Evolutionary conservation across 1,140 invertebrate genomes (phyloP).

Genomic region (Gryon sp.): DNA sequence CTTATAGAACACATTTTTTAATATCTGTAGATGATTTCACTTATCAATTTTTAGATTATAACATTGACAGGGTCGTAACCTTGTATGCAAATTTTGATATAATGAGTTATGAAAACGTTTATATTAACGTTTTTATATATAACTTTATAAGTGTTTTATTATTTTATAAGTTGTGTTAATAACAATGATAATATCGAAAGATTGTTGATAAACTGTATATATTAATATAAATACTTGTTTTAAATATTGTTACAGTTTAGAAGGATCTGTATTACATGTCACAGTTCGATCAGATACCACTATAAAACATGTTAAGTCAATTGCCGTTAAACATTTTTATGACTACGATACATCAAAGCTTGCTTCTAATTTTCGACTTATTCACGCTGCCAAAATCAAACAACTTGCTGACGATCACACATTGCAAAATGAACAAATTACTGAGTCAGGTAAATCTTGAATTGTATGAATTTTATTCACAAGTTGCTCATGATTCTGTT

Average conservation of each 20-base stretch:
- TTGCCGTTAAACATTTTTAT: slow-evolving; percentile 76
- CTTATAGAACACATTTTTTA: too few relatives aligned
- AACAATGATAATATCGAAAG: too few relatives aligned
- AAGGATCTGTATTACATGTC: slow-evolving; percentile 70
- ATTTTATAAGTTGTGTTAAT: too few relatives aligned
- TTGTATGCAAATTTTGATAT: too few relatives aligned
- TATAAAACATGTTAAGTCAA: slow-evolving; percentile 73
- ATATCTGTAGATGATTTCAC: too few relatives aligned
- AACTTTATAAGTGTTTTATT: too few relatives aligned
- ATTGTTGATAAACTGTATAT: too few relatives aligned
- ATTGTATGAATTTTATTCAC: background rate
- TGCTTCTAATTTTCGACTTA: slow-evolving; percentile 69
- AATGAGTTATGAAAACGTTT: too few relatives aligned
- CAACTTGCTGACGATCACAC: slow-evolving; percentile 70
- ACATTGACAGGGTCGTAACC: too few relatives aligned
- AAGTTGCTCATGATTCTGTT: too few relatives aligned
- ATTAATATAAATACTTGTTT: background rate
- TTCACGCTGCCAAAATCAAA: slow-evolving; percentile 70
- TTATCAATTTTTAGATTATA: too few relatives aligned
- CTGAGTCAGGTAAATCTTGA: slow-evolving; percentile 68
- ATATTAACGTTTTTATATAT: too few relatives aligned
- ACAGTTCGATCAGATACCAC: slow-evolving; percentile 71
- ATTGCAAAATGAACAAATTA: slow-evolving; percentile 70
- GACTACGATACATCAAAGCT: slow-evolving; percentile 67
- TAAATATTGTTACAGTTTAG: slow-evolving; percentile 63